Evolutionary conservation across 1,140 invertebrate species (phyloP).

Genomic region (Dendrolimus punctatus): DNA sequence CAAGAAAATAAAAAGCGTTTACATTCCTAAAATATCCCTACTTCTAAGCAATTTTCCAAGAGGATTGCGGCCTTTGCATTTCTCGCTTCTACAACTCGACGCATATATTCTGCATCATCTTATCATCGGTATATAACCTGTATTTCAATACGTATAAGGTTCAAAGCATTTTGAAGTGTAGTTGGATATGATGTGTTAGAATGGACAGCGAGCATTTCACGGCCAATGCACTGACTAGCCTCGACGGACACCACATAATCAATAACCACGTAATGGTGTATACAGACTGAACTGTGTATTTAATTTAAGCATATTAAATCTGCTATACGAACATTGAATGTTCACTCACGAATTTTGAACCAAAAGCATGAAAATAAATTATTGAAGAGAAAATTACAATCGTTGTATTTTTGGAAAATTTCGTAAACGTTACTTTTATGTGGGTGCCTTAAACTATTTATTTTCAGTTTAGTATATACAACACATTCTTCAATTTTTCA

Average conservation of each 20-base stretch:
- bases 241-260: slow-evolving; percentile 14
- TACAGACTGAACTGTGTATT: neutral
- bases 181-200: slow-evolving; percentile 1
- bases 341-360: no score
- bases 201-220: slow-evolving; percentile 15
- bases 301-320: neutral
- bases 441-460: no score
- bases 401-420: no score
- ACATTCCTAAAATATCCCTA: slow-evolving; percentile 3
- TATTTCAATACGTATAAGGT: slow-evolving; percentile 9
- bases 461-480: no score
- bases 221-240: slow-evolving; percentile 19
- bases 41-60: slow-evolving; percentile 18
- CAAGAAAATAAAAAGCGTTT: neutral
- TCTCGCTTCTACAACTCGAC: slow-evolving; percentile 10
- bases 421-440: no score
- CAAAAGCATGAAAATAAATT: no score
- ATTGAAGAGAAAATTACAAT: no score
- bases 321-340: no score
- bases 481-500: no score
- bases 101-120: slow-evolving; percentile 6
- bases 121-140: neutral
- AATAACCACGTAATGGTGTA: slow-evolving; percentile 14
- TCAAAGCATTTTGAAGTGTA: neutral
- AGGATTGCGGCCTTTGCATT: slow-evolving; percentile 24